Evolutionary conservation across 2,888 invertebrate genomes (phyloP).

Genomic region (Lycaena phlaeas): DNA sequence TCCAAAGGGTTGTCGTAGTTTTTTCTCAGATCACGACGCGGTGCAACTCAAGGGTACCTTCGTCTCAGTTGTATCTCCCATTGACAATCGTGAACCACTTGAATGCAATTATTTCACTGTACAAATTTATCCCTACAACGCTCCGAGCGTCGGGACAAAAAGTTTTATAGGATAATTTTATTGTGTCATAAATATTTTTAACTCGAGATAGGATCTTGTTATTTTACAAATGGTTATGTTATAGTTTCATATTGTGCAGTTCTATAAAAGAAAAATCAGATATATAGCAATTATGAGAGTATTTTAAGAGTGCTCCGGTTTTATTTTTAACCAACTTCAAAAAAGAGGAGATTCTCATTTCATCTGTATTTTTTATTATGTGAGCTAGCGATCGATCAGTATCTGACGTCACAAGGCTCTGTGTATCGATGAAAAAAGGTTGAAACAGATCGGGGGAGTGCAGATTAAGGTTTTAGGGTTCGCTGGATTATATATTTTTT

Average conservation of each 20-base stretch:
- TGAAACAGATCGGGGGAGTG: constrained; percentile 11
- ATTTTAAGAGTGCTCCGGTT: not conserved
- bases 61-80: constrained; percentile 27
- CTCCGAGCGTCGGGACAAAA: not conserved
- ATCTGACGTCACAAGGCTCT: constrained; percentile 9
- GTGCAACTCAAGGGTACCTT: constrained; percentile 19
- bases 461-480: constrained; percentile 6
- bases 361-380: too few relatives aligned
- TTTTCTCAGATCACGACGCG: constrained; percentile 45
- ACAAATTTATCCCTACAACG: constrained; percentile 27
- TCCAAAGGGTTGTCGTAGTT: constrained; percentile 57
- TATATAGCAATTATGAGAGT: not conserved
- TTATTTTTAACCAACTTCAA: too few relatives aligned
- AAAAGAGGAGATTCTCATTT: too few relatives aligned
- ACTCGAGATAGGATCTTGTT: not conserved
- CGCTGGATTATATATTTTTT: not conserved
- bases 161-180: not conserved
- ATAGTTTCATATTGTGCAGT: not conserved
- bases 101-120: constrained; percentile 35
- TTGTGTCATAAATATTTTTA: not conserved
- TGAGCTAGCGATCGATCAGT: constrained; percentile 12
- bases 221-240: not conserved
- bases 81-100: constrained; percentile 27
- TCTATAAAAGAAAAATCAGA: not conserved
- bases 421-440: constrained; percentile 10